phyloP scores from a whole-genome alignment of 2,797 vertebrate species.

The Danio choprae region DNA sequence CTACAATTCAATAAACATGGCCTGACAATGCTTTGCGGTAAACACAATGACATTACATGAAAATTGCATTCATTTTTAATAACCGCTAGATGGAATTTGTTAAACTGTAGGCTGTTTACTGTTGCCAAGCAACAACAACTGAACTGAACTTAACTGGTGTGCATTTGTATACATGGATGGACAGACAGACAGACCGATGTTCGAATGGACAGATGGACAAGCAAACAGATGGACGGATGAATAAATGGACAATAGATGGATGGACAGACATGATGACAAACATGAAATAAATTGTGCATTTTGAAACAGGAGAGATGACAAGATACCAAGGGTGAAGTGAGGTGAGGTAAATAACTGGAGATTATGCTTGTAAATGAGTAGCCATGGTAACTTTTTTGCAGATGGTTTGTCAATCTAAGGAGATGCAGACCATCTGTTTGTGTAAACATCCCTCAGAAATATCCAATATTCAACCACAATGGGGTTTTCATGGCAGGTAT shows the following conservation, averaged over 20 bases:
- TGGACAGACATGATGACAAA: not conserved
- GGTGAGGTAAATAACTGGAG: constrained; percentile 24
- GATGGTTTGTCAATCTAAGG: constrained; percentile 41
- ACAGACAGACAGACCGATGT: no score
- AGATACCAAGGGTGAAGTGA: not conserved
- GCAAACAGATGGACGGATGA: no score
- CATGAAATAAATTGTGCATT: not conserved
- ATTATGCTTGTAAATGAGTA: constrained; percentile 32
- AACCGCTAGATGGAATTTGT: not conserved
- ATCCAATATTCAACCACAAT: constrained; percentile 15
- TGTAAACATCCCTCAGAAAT: constrained; percentile 36
- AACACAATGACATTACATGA: not conserved
- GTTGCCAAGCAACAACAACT: not conserved
- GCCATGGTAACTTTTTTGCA: constrained; percentile 47
- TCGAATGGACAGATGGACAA: no score
- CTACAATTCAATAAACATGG: constrained; percentile 1
- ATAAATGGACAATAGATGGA: no score
- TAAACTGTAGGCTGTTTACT: not conserved
- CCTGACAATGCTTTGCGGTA: not conserved
- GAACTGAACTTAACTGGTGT: not conserved
- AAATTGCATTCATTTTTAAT: not conserved
- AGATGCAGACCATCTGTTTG: constrained; percentile 48
- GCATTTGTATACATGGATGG: not conserved
- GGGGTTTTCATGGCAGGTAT: constrained; percentile 13
- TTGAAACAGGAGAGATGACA: not conserved